These are phyloP conservation scores for Camelus bactrianus DNA, from an alignment of 2,113 vertebrate genomes.

Conservation along the genomic window DNA sequence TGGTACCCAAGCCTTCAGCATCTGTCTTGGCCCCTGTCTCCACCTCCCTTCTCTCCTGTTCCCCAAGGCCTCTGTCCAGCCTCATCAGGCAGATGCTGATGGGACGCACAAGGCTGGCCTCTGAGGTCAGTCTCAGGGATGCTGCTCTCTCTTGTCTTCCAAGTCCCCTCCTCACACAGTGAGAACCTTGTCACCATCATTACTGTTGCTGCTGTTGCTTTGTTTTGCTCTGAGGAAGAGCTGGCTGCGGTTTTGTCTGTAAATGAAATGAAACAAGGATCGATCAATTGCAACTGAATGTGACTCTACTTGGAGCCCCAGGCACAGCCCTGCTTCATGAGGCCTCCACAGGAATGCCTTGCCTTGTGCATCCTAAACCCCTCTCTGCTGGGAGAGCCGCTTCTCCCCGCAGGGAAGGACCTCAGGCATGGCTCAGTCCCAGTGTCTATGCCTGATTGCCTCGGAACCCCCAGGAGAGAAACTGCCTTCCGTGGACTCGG, in stretches of 20 bases:
- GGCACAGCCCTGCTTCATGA: neutral
- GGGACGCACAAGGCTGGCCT: accelerated
- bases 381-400: neutral
- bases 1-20: neutral
- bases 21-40: neutral
- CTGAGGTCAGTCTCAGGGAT: too few species aligned
- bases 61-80: too few species aligned
- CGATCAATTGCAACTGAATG: accelerated
- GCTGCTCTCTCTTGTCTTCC: accelerated
- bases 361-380: accelerated
- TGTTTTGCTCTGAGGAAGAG: neutral
- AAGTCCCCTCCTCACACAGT: neutral
- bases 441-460: neutral
- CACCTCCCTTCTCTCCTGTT: neutral
- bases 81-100: neutral
- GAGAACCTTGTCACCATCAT: neutral
- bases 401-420: neutral
- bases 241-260: neutral
- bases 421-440: neutral
- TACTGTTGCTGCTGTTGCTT: neutral
- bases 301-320: neutral
- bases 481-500: neutral
- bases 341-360: neutral
- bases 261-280: neutral
- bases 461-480: neutral